A percentile compares a stretch with the other conserved stretches of the same genome.
Evolutionary conservation across 2,888 invertebrate genomes (phyloP).

Genomic region (Xylophagus ater): DNA sequence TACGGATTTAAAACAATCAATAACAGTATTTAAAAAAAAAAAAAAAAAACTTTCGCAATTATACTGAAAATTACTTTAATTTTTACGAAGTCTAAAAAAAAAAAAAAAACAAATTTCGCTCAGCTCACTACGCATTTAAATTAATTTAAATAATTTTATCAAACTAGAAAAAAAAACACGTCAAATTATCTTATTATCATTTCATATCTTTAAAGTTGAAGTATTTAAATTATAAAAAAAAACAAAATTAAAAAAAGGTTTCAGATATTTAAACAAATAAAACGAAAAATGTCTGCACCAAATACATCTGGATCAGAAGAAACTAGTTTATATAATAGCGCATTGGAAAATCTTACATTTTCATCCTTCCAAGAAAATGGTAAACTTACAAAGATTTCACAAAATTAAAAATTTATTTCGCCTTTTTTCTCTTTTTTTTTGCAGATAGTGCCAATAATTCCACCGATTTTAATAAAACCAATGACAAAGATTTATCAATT

Average conservation of each 20-base stretch:
- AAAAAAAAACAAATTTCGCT: too few relatives aligned
- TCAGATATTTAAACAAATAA: neutral
- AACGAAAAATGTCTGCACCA: conserved; percentile 8
- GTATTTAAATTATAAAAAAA: neutral
- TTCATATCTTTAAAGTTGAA: too few relatives aligned
- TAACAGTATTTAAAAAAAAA: too few relatives aligned
- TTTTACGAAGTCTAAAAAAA: too few relatives aligned
- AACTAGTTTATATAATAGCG: conserved; percentile 30
- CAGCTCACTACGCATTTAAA: too few relatives aligned
- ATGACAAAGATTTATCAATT: conserved; percentile 23
- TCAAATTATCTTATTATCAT: too few relatives aligned
- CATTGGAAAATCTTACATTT: conserved; percentile 29
- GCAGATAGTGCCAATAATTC: conserved; percentile 29
- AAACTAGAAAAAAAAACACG: too few relatives aligned
- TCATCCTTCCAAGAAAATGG: conserved; percentile 27
- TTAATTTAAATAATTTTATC: too few relatives aligned
- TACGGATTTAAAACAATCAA: too few relatives aligned
- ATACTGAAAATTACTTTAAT: too few relatives aligned
- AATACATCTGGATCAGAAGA: conserved; percentile 15
- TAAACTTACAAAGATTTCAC: conserved; percentile 14
- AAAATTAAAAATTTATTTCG: neutral
- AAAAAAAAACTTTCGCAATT: too few relatives aligned
- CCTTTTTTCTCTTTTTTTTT: neutral
- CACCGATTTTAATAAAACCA: conserved; percentile 18
- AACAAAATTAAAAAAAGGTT: neutral